These are phyloP conservation scores for Ceratina japonica DNA, from an alignment of 1,140 invertebrate species.

Conservation along the genomic window DNA sequence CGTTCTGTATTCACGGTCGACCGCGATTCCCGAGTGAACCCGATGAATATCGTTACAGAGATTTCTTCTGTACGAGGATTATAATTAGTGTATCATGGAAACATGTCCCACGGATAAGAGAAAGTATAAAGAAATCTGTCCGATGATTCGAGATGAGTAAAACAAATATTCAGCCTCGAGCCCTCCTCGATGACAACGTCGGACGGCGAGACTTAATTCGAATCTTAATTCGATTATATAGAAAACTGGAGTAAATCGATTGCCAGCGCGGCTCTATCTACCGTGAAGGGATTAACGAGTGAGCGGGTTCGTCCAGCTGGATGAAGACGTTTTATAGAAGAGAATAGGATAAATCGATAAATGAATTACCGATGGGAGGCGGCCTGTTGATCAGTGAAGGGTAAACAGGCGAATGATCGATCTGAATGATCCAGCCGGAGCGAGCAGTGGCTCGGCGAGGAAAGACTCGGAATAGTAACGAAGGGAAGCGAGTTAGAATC, in stretches of 20 bases:
- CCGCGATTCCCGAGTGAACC: background rate
- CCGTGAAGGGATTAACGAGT: no score
- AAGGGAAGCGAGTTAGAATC: conserved; percentile 30
- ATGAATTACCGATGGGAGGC: background rate
- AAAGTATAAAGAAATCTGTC: background rate
- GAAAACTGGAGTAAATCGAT: no score
- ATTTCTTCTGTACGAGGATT: background rate
- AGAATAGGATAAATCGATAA: no score
- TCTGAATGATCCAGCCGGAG: no score
- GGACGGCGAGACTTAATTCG: no score
- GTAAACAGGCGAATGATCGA: background rate
- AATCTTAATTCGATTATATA: no score
- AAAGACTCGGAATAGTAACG: background rate
- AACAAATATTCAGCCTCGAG: no score
- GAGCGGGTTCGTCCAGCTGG: no score
- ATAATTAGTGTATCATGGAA: background rate
- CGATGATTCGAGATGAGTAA: background rate
- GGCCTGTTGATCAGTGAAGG: background rate
- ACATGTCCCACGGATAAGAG: background rate
- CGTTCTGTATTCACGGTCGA: background rate
- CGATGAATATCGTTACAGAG: background rate
- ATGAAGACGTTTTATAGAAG: no score
- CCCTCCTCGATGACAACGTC: no score
- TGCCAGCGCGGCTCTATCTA: background rate
- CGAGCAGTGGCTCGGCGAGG: background rate